Percentiles rank a stretch among this genome's conserved stretches.
phyloP scores from a whole-genome alignment of 1,140 invertebrate species.

The Brachionus rubens region DNA sequence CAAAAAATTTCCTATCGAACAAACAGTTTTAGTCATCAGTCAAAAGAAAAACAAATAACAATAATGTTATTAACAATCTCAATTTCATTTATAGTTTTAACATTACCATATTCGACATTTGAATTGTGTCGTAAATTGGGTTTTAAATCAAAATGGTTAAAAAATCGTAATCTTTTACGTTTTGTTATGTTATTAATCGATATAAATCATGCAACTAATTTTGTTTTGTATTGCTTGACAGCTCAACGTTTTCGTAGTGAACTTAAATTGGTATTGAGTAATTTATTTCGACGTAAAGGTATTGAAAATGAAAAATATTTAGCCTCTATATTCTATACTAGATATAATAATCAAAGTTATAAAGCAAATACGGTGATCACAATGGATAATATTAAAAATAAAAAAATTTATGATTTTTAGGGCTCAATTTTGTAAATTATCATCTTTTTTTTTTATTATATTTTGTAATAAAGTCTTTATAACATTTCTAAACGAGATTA shows the following conservation, averaged over 20 bases:
- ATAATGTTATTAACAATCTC: constrained; percentile 33
- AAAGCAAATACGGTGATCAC: no score
- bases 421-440: no score
- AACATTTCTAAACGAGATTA: no score
- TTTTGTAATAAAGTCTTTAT: no score
- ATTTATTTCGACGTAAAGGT: no score
- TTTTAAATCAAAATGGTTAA: constrained; percentile 1
- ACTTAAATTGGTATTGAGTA: not conserved
- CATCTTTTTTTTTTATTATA: no score
- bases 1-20: not conserved
- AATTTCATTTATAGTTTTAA: constrained; percentile 31
- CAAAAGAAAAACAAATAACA: constrained; percentile 36
- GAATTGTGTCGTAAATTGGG: constrained; percentile 13
- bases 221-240: constrained; percentile 33
- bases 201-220: constrained; percentile 45
- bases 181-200: constrained; percentile 31
- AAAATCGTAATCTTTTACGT: constrained; percentile 3
- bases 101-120: constrained; percentile 28
- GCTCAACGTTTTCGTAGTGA: constrained; percentile 16
- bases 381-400: no score
- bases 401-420: no score
- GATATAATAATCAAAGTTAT: no score
- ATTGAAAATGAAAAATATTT: no score
- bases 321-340: no score
- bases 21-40: not conserved